Evolutionary conservation across 2,113 vertebrate species (phyloP).

Genomic region (Perca fluviatilis): DNA sequence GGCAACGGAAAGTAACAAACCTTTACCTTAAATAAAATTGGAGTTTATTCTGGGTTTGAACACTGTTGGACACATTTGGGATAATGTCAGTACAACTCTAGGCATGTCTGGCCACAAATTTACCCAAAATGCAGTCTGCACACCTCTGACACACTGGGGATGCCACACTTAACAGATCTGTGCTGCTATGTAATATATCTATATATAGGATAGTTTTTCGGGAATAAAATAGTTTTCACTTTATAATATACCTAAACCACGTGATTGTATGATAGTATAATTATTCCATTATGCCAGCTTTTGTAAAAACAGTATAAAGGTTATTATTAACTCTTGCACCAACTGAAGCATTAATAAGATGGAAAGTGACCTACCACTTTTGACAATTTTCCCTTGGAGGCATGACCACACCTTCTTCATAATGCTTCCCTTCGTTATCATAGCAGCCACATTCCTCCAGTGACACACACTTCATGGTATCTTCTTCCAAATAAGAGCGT

Average conservation of each 20-base stretch:
- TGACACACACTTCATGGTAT: slow-evolving; percentile 87
- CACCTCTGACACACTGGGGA: too few relatives aligned
- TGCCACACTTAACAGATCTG: too few relatives aligned
- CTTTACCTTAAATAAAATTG: too few relatives aligned
- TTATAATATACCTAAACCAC: background rate
- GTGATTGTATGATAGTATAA: background rate
- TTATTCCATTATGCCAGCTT: too few relatives aligned
- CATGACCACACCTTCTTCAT: slow-evolving; percentile 78
- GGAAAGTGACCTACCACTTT: slow-evolving; percentile 84
- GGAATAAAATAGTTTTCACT: background rate
- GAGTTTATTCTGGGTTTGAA: too few relatives aligned
- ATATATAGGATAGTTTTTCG: too few relatives aligned
- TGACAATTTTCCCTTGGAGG: slow-evolving; percentile 83
- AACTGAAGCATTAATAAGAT: background rate
- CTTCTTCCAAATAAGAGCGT: slow-evolving; percentile 88
- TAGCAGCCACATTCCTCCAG: slow-evolving; percentile 83
- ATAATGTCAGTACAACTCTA: too few relatives aligned
- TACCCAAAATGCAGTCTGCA: too few relatives aligned
- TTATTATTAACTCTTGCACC: background rate
- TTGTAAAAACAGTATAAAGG: background rate
- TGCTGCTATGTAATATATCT: too few relatives aligned
- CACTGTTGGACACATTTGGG: too few relatives aligned
- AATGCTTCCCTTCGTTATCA: slow-evolving; percentile 82
- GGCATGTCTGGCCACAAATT: too few relatives aligned
- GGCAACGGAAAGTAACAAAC: too few relatives aligned